Evolutionary conservation across 2,888 invertebrate species (phyloP), one percentile per base, ranked within the genome.

Genomic region (Xestia ashworthii): DNA sequence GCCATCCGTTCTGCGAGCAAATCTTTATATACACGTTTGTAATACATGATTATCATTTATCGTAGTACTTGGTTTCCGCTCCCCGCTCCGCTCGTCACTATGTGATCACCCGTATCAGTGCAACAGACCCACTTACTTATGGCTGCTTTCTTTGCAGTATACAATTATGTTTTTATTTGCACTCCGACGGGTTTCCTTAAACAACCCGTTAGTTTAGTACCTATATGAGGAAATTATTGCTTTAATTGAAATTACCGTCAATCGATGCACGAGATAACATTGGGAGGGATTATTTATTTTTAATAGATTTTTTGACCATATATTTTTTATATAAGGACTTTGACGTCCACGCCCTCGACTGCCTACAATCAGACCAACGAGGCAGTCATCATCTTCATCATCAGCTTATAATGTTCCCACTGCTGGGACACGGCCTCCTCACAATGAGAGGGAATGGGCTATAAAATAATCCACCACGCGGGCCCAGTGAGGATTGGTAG

Each of bases 91-190:
- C 81, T 68, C 58, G 5, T 66, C 82, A 90, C 87, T 46, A 81
- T 69, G 66, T 8, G 2, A 71, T 0, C 68, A 73, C 64, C 87
- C 80, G 87, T 81, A 89, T 71, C 68, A 82, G 78, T 80, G 80
- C 83, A 80, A 76, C 85, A 91, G 90, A 89, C 91, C 92, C 89
- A 90, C 90, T 93, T 91, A 92, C 93, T 92, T 90, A 89, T 87
- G 89, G 86, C 90, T 92, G 93, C 93, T 94, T 94, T 94, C 94
- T 93, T 94, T 92, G 90, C 90, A 82, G 74, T 89, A 87, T 88
- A 87, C 90, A 91, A 93, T 92, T 92, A 92, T 85, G 77, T 89
- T 88, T 88, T 88, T 88, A 84, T 86, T 81, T 71, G 80, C 83
- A 76, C 77, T 74, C 72, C 62, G 82, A 72, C 78, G 76, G 70